A percentile compares a stretch with the other conserved stretches of the same genome.
phyloP scores from a whole-genome alignment of 2,888 invertebrate genomes.

The Cosmia pyralina region DNA sequence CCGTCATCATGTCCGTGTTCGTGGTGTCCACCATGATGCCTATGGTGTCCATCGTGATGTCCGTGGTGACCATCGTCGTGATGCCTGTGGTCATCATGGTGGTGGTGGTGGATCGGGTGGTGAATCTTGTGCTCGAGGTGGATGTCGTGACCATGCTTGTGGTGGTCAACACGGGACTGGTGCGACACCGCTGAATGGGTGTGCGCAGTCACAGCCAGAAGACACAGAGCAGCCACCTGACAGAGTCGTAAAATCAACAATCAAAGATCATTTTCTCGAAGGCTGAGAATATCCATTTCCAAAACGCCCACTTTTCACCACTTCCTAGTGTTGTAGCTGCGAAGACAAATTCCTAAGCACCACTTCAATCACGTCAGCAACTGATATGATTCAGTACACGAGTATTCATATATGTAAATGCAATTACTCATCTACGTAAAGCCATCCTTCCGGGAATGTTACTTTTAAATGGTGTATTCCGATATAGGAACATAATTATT shows the following conservation, averaged over 20 bases:
- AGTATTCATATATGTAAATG: conserved; percentile 59
- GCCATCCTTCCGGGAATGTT: conserved; percentile 46
- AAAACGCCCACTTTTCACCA: neutral
- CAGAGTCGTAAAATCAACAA: neutral
- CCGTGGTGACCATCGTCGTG: conserved; percentile 49
- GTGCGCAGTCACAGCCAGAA: conserved; percentile 71
- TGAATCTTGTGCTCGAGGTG: conserved; percentile 64
- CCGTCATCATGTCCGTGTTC: conserved; percentile 23
- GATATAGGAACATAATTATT: conserved; percentile 46
- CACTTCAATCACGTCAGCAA: neutral
- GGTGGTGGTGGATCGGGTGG: conserved; percentile 58
- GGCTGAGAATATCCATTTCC: neutral
- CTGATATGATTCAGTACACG: neutral
- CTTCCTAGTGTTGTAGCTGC: neutral
- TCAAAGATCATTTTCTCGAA: conserved; percentile 8
- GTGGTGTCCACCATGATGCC: conserved; percentile 49
- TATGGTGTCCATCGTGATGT: conserved; percentile 30
- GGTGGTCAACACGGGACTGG: conserved; percentile 72
- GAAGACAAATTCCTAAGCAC: neutral
- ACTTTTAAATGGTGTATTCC: conserved; percentile 37
- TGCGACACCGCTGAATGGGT: conserved; percentile 76
- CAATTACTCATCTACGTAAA: conserved; percentile 37
- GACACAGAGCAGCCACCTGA: conserved; percentile 73
- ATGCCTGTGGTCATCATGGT: conserved; percentile 44
- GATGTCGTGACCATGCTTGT: conserved; percentile 59